Evolutionary conservation across 2,797 vertebrate genomes (phyloP).

Genomic region (Poeciliopsis paucimaculata): DNA sequence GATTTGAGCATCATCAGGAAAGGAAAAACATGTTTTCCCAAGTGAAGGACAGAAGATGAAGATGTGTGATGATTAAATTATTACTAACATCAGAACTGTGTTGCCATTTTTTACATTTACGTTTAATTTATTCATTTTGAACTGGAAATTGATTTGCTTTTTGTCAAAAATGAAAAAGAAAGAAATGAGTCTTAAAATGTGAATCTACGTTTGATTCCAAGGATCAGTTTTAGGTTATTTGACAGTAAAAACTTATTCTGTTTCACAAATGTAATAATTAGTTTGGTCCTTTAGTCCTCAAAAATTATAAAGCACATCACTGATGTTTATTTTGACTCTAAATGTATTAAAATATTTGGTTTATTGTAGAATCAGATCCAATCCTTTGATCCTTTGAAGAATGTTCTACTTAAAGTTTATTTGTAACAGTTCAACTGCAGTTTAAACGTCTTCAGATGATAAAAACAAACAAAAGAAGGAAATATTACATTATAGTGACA

Average conservation of each 20-base stretch:
- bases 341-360: background rate
- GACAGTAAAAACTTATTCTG: background rate
- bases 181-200: background rate
- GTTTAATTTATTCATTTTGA: background rate
- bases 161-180: background rate
- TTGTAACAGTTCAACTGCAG: background rate
- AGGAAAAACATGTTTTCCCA: slow-evolving; percentile 13
- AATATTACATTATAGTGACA: too few species aligned
- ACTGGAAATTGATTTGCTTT: background rate
- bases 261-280: background rate
- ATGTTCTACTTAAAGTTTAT: background rate
- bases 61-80: background rate
- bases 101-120: background rate
- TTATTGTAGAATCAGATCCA: background rate
- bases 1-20: background rate
- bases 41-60: background rate
- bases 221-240: background rate
- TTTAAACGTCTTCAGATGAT: too few species aligned
- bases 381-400: background rate
- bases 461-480: too few species aligned
- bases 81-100: background rate
- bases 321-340: background rate
- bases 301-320: background rate
- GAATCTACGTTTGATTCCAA: background rate
- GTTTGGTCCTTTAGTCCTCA: background rate